A percentile compares a stretch with the other conserved stretches of the same genome.
Evolutionary conservation across 2,888 invertebrate species (phyloP).

Genomic region (Ochropacha duplaris): DNA sequence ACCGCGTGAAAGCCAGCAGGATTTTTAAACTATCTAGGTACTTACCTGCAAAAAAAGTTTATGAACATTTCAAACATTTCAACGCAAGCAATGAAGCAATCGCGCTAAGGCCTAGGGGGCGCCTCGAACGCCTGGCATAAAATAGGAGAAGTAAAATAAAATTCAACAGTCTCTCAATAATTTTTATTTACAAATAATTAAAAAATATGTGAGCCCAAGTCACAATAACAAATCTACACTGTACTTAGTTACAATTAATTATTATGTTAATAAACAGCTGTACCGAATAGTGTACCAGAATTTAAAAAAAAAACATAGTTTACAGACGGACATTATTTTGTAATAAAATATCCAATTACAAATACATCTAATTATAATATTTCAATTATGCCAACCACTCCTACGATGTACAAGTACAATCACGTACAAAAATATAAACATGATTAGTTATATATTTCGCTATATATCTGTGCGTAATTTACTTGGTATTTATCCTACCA

Average conservation of each 20-base stretch:
- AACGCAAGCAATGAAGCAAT: no score
- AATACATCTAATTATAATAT: background rate
- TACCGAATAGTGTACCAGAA: conserved; percentile 24
- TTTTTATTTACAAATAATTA: conserved; percentile 72
- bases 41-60: no score
- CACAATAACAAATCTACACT: conserved; percentile 62
- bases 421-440: conserved; percentile 4
- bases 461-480: conserved; percentile 10
- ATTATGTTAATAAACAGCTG: conserved; percentile 31
- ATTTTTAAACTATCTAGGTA: no score
- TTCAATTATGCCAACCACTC: background rate
- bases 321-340: conserved; percentile 15
- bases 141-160: conserved; percentile 3
- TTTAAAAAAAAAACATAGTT: conserved; percentile 2
- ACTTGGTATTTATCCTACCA: conserved; percentile 6
- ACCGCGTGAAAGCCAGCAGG: no score
- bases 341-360: conserved; percentile 17
- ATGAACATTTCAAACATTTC: no score
- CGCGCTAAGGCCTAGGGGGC: no score
- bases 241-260: conserved; percentile 31
- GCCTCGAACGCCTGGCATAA: no score
- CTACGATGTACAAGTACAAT: conserved; percentile 1
- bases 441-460: background rate
- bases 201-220: conserved; percentile 57
- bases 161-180: conserved; percentile 46